Base-by-base conservation (phyloP, 2,888 invertebrate genomes). In the Acrobeloides nanus region DNA sequence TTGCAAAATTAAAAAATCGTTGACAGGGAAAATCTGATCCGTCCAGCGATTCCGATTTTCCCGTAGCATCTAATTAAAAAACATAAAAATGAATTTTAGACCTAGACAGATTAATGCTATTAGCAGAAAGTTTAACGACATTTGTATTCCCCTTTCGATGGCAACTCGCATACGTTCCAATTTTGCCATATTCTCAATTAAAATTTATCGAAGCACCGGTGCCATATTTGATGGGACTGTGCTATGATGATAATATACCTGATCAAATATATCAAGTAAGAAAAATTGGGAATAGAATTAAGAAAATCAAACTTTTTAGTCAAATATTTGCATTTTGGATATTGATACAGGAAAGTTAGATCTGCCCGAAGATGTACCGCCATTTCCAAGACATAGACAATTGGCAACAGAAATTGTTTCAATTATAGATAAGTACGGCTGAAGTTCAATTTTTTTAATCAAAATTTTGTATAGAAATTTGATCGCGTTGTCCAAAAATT, bases 111-210 rank as follows among this genome's bases (percentile, higher is more conserved):
- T 78, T 97, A 65, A 95, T 95, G 90, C 80, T 92, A 57, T 89
- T 97, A 15, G 87, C 93, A 4, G 97, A 97, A 77, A 86, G 89
- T 66, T 82, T 93, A 62, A 86, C 85, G 3, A 81, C 87, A 0
- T 79, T 97, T 21, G 78, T 93, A 31, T 86, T 93, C 71, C 97
- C 97, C 1, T 97, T 95, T 75, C 81, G 84, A 23, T 97, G 97
- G 97, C 90, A 92, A 43, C 93, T 97, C 76, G 93, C 97, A 3
- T 97, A 97, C 77, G 97, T 95, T 51, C 97, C 97, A 24, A 92
- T 97, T 72, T 79, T 97, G 66, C 97, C 97, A 1, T 87, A 90
- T 40, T 75, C 78, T 3, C 73, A 74, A 35, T 85, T 88, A 17
- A 79, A 92, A 53, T 97, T 97, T 77, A 81, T 97, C 38, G 97